Conservation (phyloP, 2,888 invertebrate species). For the Ochropacha duplaris region DNA sequence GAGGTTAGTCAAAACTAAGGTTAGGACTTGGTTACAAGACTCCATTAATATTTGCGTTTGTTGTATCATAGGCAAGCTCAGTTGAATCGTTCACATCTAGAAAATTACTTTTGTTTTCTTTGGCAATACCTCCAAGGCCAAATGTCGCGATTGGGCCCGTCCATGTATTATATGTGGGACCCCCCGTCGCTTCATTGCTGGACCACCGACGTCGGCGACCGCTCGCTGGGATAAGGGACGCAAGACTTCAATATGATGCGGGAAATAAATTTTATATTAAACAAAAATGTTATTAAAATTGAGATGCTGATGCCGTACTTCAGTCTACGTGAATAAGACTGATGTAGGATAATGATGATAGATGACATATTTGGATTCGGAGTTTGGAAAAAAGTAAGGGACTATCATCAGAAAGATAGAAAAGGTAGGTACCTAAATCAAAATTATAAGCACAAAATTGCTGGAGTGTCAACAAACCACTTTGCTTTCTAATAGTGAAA, state of each 20-base stretch:
- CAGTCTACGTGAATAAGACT: neutral
- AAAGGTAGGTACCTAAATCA: too few relatives aligned
- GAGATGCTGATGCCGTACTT: neutral
- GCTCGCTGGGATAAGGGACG: constrained; percentile 31
- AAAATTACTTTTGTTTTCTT: constrained; percentile 14
- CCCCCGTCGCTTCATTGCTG: constrained; percentile 30
- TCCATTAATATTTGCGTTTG: neutral
- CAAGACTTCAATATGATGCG: constrained; percentile 12
- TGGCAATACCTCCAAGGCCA: constrained; percentile 30
- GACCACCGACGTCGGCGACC: constrained; percentile 48
- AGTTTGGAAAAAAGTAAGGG: too few relatives aligned
- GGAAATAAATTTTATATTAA: constrained; percentile 7
- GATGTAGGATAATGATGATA: neutral
- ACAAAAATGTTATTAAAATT: neutral
- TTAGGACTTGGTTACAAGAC: neutral
- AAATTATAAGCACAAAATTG: too few relatives aligned
- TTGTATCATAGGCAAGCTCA: neutral
- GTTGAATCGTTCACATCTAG: neutral
- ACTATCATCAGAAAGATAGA: too few relatives aligned
- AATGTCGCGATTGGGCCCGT: constrained; percentile 24
- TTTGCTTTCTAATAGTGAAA: too few relatives aligned
- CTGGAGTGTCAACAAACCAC: too few relatives aligned
- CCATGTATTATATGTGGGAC: constrained; percentile 24
- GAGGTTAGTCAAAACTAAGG: too few relatives aligned
- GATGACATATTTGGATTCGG: neutral